Evolutionary conservation across 2,113 vertebrate genomes (phyloP).

Genomic region (Sander vitreus): DNA sequence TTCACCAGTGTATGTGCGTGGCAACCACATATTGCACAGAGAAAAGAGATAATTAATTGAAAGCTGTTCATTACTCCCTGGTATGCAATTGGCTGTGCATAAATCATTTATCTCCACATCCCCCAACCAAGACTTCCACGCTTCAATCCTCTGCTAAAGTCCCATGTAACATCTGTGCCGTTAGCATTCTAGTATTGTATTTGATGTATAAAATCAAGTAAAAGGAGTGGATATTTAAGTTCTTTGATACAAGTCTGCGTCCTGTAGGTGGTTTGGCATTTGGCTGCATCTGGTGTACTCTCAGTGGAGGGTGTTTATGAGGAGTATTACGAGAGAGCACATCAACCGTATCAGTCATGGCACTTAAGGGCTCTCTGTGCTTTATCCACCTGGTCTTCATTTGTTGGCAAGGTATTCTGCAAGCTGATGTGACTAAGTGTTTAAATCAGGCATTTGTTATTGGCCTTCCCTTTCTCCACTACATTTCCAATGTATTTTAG

Average conservation of each 20-base stretch:
- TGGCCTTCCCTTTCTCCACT: not conserved
- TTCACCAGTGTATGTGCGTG: not conserved
- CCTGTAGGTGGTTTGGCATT: conserved; percentile 15
- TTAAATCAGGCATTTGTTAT: conserved; percentile 12
- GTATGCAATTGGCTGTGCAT: not conserved
- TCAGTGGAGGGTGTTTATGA: conserved; percentile 61
- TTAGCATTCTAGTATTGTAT: not conserved
- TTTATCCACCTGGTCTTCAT: conserved; percentile 79
- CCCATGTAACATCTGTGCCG: too few species aligned
- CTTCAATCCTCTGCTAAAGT: conserved; percentile 2
- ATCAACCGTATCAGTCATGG: conserved; percentile 71
- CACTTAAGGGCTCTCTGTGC: conserved; percentile 74
- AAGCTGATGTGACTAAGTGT: conserved; percentile 9
- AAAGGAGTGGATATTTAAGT: not conserved
- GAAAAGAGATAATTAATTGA: not conserved
- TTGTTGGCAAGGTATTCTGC: conserved; percentile 69
- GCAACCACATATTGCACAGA: not conserved
- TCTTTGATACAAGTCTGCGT: not conserved
- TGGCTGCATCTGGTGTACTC: not conserved
- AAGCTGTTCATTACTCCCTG: not conserved
- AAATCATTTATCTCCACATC: not conserved
- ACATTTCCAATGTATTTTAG: not conserved
- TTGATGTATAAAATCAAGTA: not conserved
- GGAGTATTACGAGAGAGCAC: conserved; percentile 71
- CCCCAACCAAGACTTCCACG: not conserved